A percentile compares a stretch with the other conserved stretches of the same genome.
Conservation (phyloP, 1,140 invertebrate species). For the Caenorhabditis remanei region DNA sequence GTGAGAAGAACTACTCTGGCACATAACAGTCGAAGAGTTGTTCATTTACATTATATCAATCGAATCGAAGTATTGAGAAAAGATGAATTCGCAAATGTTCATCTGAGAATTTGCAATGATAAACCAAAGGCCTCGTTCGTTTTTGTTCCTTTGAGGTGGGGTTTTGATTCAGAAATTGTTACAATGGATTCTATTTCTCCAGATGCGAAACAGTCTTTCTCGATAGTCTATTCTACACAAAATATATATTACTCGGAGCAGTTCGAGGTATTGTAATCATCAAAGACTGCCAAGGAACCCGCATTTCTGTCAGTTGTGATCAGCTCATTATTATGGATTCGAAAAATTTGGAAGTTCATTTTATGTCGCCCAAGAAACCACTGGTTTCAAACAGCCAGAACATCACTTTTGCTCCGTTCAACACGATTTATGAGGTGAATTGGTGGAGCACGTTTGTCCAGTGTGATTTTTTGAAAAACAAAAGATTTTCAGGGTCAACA, state of each 20-base stretch:
- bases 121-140: conserved; percentile 17
- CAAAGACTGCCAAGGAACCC: conserved; percentile 5
- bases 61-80: conserved; percentile 6
- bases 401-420: conserved; percentile 34
- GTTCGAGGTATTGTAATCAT: conserved; percentile 7
- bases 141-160: conserved; percentile 28
- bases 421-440: conserved; percentile 37
- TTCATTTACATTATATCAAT: conserved; percentile 39
- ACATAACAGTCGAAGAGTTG: conserved; percentile 35
- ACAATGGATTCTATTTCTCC: not conserved
- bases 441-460: too few species aligned
- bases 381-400: not conserved
- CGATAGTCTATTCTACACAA: conserved; percentile 23
- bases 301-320: conserved; percentile 24
- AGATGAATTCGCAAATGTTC: conserved; percentile 46
- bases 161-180: not conserved
- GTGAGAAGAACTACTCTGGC: conserved; percentile 20
- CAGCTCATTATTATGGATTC: conserved; percentile 20
- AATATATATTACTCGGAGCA: conserved; percentile 17
- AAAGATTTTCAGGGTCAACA: conserved; percentile 22
- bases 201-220: conserved; percentile 44
- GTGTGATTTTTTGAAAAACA: not conserved
- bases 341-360: conserved; percentile 18
- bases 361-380: conserved; percentile 36
- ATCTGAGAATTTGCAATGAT: conserved; percentile 46